These are phyloP conservation scores for Calyptomena viridis DNA, from an alignment of 2,113 vertebrate species.

Conservation along the genomic window DNA sequence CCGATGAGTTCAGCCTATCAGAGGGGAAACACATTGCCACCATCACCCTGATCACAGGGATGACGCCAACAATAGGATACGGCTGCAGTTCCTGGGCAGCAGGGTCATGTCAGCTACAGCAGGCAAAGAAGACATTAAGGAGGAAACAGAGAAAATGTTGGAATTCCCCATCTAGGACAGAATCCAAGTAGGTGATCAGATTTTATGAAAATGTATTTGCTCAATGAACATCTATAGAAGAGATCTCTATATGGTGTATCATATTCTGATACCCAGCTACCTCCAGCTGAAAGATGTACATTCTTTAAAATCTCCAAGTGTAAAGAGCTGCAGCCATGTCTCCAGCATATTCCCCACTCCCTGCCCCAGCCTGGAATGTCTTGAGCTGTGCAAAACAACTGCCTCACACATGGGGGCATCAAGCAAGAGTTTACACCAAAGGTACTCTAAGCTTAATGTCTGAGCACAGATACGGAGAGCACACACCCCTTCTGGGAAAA, in stretches of 20 bases:
- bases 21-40: not conserved
- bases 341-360: not conserved
- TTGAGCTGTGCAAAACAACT: not conserved
- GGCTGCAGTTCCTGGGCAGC: not conserved
- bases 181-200: not conserved
- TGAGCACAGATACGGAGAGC: not conserved
- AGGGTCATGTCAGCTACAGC: not conserved
- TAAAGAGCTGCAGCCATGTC: not conserved
- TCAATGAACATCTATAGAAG: not conserved
- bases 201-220: not conserved
- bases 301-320: not conserved
- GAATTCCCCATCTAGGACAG: not conserved
- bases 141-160: not conserved
- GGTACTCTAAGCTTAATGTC: not conserved
- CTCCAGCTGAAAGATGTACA: not conserved
- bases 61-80: not conserved
- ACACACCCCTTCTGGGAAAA: not conserved
- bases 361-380: not conserved
- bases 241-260: not conserved
- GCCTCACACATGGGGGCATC: not conserved
- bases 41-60: not conserved
- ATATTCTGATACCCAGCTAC: not conserved
- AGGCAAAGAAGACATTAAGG: not conserved
- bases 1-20: conserved; percentile 86
- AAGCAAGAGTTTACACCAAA: not conserved